These are phyloP conservation scores for Syrista parreyssii DNA, from an alignment of 2,888 invertebrate species.

Conservation along the genomic window DNA sequence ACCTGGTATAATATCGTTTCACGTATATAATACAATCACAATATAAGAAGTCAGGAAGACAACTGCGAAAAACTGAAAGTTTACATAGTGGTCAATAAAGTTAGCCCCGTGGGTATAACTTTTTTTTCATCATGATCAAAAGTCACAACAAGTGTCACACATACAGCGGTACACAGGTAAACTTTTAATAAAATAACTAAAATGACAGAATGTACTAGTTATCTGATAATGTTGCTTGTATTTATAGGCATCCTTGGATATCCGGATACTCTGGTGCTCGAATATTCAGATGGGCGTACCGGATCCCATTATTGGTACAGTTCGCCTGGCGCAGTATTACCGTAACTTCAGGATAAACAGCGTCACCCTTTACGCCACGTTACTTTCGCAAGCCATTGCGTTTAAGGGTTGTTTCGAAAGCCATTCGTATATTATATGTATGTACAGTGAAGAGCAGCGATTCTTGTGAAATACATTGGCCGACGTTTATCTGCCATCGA, in stretches of 20 bases:
- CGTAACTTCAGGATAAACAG: not conserved
- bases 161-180: not conserved
- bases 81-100: too few relatives aligned
- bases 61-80: too few relatives aligned
- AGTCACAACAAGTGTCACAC: not conserved
- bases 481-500: not conserved
- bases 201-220: not conserved
- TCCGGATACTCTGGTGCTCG: not conserved
- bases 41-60: too few relatives aligned
- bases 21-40: too few relatives aligned
- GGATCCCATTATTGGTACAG: not conserved
- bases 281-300: not conserved
- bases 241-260: not conserved
- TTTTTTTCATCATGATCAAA: not conserved
- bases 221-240: not conserved
- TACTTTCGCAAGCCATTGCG: not conserved
- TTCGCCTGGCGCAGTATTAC: not conserved
- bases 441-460: not conserved
- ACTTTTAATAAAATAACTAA: not conserved
- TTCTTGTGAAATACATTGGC: not conserved
- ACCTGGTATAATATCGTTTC: too few relatives aligned
- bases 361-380: not conserved
- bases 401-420: not conserved
- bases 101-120: too few relatives aligned
- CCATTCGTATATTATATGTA: not conserved